Base-by-base conservation (phyloP, 2,888 invertebrate genomes). In the Nemapogon koenigi region DNA sequence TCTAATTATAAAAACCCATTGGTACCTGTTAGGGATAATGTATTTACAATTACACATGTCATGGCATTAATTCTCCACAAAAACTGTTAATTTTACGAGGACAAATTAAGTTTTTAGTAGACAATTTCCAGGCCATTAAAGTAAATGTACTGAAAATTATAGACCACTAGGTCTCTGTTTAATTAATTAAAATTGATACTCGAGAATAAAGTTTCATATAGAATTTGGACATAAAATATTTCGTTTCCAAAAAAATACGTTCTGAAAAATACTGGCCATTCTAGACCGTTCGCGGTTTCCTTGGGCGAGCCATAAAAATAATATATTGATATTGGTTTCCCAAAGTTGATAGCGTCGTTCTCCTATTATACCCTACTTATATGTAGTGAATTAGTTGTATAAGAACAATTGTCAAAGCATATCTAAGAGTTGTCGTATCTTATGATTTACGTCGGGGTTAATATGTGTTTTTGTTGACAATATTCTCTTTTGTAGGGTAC, bases 271-370 rank as follows among this genome's bases (percentile, higher is more conserved):
- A 27, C 27, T 11, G 37, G 26, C 14, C 37, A 28, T 28, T 37
- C 37, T 37, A 19, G 33, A 18, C 14, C 37, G 29, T 37, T 37
- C 11, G 37, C 25, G 37, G 37, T 39, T 32, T 33, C 33, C 28
- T 39, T 39, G 17, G 14, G 25, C n/a, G 39, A 30, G 19, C 33
- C 39, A 39, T 39, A 39, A 39, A 39, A 39, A 31, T 39, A 39
- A 39, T 32, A 31, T 39, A 39, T 39, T 39, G 39, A 26, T 33
- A 39, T 39, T 33, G 14, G 33, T 33, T 35, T 19, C 7, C 15
- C 19, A 35, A 16, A 28, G 25, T 14, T 27, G 16, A 35, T 35
- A 13, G 26, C 35, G 16, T 25, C 35, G 18, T 35, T 18, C 7
- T 14, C 35, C 35, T 25, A 35, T 35, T 35, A 26, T 35, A 26